Conservation (phyloP, 2,113 vertebrate genomes). For the Channa maculata region DNA sequence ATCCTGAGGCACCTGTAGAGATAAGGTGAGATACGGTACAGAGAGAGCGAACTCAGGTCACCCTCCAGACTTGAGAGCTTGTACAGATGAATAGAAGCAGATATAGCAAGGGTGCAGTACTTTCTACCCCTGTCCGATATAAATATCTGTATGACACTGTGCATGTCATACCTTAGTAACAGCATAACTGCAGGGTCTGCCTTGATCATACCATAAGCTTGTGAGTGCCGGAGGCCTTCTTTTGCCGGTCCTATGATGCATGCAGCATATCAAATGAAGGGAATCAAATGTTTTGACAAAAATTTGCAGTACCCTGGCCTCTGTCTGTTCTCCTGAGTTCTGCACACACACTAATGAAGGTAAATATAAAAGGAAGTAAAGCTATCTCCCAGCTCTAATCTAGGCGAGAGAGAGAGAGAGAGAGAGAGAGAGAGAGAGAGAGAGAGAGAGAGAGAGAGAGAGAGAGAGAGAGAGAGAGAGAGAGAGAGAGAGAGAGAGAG, state of each 20-base stretch:
- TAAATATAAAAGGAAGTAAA: conserved; percentile 56
- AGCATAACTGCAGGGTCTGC: conserved; percentile 2
- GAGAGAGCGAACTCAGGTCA: neutral
- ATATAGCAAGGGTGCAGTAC: neutral
- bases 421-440: conserved; percentile 55
- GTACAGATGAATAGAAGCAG: conserved; percentile 6
- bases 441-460: conserved; percentile 35
- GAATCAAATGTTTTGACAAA: conserved; percentile 61
- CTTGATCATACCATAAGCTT: conserved; percentile 63
- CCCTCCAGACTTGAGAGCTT: neutral
- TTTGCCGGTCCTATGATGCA: conserved; percentile 50
- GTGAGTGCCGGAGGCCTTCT: conserved; percentile 36
- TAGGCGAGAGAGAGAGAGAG: conserved; percentile 57
- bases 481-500: conserved; percentile 29
- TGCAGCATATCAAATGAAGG: conserved; percentile 62
- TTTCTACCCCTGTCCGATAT: conserved; percentile 5
- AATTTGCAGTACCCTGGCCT: conserved; percentile 39
- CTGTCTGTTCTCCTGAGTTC: conserved; percentile 63
- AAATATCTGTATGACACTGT: neutral
- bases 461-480: conserved; percentile 28
- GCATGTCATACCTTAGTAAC: conserved; percentile 15
- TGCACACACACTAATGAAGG: conserved; percentile 66
- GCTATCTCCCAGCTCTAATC: conserved; percentile 58
- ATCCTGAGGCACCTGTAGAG: conserved; percentile 91
- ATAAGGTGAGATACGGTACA: conserved; percentile 17